Evolutionary conservation across 1,140 invertebrate genomes (phyloP).

Genomic region (Aphelinus atriplicis): DNA sequence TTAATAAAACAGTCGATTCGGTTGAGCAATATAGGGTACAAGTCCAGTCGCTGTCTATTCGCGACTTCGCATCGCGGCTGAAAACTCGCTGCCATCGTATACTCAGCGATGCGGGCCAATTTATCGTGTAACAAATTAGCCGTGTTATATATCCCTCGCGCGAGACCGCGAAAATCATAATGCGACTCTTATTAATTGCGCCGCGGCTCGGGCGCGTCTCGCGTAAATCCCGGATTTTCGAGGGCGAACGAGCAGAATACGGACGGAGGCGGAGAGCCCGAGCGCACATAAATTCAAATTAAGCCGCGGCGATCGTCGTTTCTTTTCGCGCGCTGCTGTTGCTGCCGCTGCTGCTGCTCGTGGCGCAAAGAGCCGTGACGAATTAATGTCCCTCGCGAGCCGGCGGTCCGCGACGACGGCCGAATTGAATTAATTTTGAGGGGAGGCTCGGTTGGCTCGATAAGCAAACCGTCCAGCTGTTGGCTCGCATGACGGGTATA

Average conservation of each 20-base stretch:
- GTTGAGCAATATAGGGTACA: too few species aligned
- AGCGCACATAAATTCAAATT: slow-evolving; percentile 37
- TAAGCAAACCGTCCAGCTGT: too few species aligned
- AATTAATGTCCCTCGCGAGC: slow-evolving; percentile 48
- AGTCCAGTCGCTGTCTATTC: too few species aligned
- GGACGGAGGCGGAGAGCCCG: background rate
- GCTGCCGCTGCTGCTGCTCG: too few species aligned
- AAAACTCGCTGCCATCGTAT: too few species aligned
- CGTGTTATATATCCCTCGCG: background rate
- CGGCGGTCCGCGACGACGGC: slow-evolving; percentile 6
- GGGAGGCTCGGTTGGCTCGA: too few species aligned
- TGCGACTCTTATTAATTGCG: slow-evolving; percentile 32
- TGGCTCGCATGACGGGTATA: too few species aligned
- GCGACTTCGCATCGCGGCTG: too few species aligned
- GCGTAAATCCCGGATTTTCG: too few species aligned
- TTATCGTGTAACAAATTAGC: slow-evolving; percentile 1
- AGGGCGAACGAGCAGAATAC: too few species aligned
- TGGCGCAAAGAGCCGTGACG: slow-evolving; percentile 23
- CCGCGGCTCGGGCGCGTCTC: background rate
- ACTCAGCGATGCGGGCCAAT: background rate
- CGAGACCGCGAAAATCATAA: slow-evolving; percentile 19
- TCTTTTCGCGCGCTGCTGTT: background rate
- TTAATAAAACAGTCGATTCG: too few species aligned
- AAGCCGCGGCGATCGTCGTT: background rate
- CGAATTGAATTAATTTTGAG: slow-evolving; percentile 34